Conservation (phyloP, 2,113 vertebrate species). For the Clarias batrachus region DNA sequence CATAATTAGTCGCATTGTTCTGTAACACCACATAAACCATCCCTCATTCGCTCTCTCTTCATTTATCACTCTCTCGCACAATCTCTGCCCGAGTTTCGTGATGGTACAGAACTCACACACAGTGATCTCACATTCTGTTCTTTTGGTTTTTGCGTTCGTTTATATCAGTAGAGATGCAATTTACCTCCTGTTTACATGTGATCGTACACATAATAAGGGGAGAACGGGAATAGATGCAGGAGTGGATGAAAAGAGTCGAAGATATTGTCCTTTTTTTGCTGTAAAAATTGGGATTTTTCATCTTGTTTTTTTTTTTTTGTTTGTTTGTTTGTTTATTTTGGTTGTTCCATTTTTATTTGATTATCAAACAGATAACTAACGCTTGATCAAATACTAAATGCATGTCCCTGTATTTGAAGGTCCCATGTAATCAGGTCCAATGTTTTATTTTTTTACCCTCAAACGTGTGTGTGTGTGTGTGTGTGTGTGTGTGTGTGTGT, state of each 20-base stretch:
- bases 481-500: too few relatives aligned
- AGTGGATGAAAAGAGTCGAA: background rate
- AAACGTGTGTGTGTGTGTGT: too few relatives aligned
- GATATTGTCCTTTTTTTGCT: background rate
- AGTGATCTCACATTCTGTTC: background rate
- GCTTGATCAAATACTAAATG: too few relatives aligned
- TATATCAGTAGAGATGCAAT: background rate
- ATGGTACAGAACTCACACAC: background rate
- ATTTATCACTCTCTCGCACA: background rate
- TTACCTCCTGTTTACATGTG: background rate
- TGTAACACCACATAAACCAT: conserved; percentile 32
- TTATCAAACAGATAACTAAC: too few relatives aligned
- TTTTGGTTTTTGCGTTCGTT: background rate
- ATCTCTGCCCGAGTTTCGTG: background rate
- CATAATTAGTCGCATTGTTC: conserved; percentile 53
- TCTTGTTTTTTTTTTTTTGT: background rate
- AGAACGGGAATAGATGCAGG: background rate
- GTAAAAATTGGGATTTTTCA: background rate
- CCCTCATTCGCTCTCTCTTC: background rate
- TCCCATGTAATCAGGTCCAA: too few relatives aligned
- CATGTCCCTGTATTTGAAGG: too few relatives aligned
- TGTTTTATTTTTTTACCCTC: too few relatives aligned
- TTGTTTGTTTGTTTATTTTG: too few relatives aligned
- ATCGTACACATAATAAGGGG: background rate
- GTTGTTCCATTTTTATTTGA: too few relatives aligned